Evolutionary conservation across 2,113 vertebrate species (phyloP).

Genomic region (Rafetus swinhoei): DNA sequence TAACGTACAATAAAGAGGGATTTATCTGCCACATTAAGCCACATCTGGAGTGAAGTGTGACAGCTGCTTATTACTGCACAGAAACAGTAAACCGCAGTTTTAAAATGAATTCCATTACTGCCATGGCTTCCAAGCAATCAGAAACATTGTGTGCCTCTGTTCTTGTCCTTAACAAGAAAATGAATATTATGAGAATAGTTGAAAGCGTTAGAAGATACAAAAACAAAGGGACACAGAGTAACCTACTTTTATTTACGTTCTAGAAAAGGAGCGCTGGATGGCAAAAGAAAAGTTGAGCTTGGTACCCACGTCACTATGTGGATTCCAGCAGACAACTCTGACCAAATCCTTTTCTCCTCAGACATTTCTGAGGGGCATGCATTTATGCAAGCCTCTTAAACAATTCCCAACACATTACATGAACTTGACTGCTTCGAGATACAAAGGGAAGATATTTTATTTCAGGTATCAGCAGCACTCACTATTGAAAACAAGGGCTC

Average conservation of each 20-base stretch:
- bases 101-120: neutral
- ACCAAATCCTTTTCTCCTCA: neutral
- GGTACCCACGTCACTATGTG: neutral
- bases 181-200: too few relatives aligned
- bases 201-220: too few relatives aligned
- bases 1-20: neutral
- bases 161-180: too few relatives aligned
- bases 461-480: neutral
- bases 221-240: neutral
- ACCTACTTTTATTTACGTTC: neutral
- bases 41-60: neutral
- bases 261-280: neutral
- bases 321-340: neutral
- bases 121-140: neutral
- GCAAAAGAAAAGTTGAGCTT: neutral
- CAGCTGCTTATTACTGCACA: neutral
- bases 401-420: neutral
- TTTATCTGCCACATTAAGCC: neutral
- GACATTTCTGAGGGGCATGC: neutral
- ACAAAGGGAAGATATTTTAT: neutral
- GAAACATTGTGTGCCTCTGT: neutral
- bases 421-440: neutral
- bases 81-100: neutral
- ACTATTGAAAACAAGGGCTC: neutral
- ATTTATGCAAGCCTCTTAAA: neutral